phyloP scores from a whole-genome alignment of 2,888 invertebrate species.

The Leptogaster cylindrica region DNA sequence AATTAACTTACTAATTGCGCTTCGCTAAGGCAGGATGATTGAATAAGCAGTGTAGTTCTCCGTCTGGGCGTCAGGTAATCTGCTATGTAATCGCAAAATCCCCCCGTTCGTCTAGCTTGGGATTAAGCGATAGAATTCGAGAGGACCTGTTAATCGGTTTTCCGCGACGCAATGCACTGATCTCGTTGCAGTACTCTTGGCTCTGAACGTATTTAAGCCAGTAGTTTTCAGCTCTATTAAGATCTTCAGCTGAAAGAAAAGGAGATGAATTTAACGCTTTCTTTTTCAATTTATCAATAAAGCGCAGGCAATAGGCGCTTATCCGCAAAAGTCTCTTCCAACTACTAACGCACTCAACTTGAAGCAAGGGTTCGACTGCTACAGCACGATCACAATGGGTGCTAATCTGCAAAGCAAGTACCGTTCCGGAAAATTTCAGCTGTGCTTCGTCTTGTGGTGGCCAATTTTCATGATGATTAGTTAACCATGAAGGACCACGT shows the following conservation, averaged over 20 bases:
- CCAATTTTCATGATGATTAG: background rate
- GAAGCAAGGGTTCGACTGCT: slow-evolving; percentile 12
- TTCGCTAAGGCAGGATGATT: background rate
- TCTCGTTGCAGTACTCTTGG: background rate
- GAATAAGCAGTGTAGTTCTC: background rate
- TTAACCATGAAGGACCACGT: slow-evolving; percentile 26
- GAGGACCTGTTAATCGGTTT: slow-evolving; percentile 30
- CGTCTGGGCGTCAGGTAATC: background rate
- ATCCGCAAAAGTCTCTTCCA: slow-evolving; percentile 16
- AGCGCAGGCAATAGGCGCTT: background rate
- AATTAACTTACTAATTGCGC: background rate
- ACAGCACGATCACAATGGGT: background rate
- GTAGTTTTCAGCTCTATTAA: background rate
- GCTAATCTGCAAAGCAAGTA: background rate
- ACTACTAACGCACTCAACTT: background rate
- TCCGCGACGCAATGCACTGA: background rate
- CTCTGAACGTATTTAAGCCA: background rate
- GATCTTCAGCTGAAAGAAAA: background rate
- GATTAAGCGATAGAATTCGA: slow-evolving; percentile 22
- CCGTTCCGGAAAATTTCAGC: background rate
- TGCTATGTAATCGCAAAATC: slow-evolving; percentile 14
- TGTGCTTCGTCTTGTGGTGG: background rate
- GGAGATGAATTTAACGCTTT: background rate
- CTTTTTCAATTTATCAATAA: background rate
- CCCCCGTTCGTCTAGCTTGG: slow-evolving; percentile 21